These are phyloP conservation scores for Oxyruncus cristatus DNA, from an alignment of 2,113 vertebrate genomes.

Conservation along the genomic window DNA sequence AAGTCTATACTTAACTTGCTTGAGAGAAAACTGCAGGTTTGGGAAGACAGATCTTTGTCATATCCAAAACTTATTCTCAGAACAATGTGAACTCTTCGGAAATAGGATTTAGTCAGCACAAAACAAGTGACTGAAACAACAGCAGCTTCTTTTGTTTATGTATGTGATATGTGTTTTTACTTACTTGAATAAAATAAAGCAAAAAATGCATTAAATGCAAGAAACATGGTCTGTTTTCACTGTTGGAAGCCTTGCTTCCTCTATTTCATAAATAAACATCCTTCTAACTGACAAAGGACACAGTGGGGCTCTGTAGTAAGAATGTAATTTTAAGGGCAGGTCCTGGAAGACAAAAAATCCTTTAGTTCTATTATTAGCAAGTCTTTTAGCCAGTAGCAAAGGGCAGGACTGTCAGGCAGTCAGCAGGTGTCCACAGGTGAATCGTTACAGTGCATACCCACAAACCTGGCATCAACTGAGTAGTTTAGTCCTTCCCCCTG, in stretches of 20 bases:
- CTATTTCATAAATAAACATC: background rate
- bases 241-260: background rate
- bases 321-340: background rate
- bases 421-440: background rate
- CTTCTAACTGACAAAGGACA: background rate
- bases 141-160: background rate
- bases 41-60: background rate
- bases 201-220: background rate
- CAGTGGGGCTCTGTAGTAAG: background rate
- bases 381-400: background rate
- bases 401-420: background rate
- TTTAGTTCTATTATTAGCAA: background rate
- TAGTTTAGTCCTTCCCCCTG: background rate
- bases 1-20: background rate
- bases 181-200: background rate
- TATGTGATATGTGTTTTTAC: background rate
- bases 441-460: background rate
- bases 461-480: background rate
- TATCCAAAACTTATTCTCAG: background rate
- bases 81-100: background rate
- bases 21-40: background rate
- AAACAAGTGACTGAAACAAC: background rate
- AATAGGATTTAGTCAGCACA: background rate
- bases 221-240: background rate
- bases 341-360: background rate